Conservation (phyloP, 2,113 vertebrate genomes). For the Tiliqua scincoides region DNA sequence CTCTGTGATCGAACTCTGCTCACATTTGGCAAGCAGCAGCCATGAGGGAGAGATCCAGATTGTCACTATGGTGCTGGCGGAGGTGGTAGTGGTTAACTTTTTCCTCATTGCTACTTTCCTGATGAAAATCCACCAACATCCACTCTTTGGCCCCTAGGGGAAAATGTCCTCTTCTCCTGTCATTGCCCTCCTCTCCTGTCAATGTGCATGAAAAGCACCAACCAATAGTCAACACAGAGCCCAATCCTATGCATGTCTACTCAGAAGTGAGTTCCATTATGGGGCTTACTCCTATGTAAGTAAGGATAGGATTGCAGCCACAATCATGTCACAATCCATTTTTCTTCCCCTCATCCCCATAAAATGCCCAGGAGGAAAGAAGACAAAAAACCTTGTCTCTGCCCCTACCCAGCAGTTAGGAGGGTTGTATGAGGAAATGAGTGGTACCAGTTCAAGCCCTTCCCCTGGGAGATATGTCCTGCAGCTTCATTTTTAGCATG, state of each 20-base stretch:
- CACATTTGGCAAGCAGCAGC: too few species aligned
- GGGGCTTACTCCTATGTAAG: too few species aligned
- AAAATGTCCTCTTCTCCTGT: not conserved
- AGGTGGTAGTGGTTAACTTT: too few species aligned
- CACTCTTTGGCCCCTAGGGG: too few species aligned
- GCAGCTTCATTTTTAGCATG: not conserved
- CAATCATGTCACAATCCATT: not conserved
- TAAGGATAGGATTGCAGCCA: too few species aligned
- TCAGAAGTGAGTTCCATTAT: too few species aligned
- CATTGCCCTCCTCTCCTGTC: not conserved
- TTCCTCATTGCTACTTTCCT: too few species aligned
- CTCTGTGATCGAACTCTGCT: too few species aligned
- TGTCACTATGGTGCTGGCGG: too few species aligned
- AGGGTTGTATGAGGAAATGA: not conserved
- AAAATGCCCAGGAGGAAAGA: not conserved
- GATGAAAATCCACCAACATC: too few species aligned
- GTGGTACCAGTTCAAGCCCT: not conserved
- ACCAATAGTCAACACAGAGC: not conserved
- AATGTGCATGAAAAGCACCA: not conserved
- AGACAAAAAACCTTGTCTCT: not conserved
- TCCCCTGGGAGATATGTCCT: not conserved
- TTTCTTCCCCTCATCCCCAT: not conserved
- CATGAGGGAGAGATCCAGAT: too few species aligned
- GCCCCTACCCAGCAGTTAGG: not conserved
- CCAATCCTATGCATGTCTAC: too few species aligned